phyloP scores from a whole-genome alignment of 2,888 invertebrate species.

The Coleophora deauratella region DNA sequence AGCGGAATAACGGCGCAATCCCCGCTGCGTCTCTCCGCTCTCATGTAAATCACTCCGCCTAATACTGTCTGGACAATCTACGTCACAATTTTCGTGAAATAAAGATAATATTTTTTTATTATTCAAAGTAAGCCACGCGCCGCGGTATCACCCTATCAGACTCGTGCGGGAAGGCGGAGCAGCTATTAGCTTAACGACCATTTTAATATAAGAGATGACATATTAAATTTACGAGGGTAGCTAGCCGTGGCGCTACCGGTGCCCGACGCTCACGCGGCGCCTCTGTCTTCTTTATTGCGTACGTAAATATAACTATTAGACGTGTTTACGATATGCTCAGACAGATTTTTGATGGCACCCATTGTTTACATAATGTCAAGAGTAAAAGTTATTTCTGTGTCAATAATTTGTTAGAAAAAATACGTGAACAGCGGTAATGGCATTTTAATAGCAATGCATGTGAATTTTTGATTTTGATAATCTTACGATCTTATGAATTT shows the following conservation, averaged over 20 bases:
- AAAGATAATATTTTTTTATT: conserved; percentile 35
- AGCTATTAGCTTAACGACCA: conserved; percentile 71
- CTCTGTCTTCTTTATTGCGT: conserved; percentile 65
- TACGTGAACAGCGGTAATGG: conserved; percentile 20
- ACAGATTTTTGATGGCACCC: conserved; percentile 57
- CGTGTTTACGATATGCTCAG: conserved; percentile 55
- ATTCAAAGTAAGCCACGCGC: conserved; percentile 43
- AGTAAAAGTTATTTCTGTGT: conserved; percentile 24
- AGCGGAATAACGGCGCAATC: conserved; percentile 10
- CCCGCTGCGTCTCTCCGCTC: background rate
- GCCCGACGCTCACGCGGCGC: conserved; percentile 52
- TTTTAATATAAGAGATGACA: conserved; percentile 72
- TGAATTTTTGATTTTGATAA: too few species aligned
- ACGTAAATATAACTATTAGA: conserved; percentile 61
- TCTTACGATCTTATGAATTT: too few species aligned
- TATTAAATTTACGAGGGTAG: conserved; percentile 70
- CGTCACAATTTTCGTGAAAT: conserved; percentile 19
- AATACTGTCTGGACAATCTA: conserved; percentile 6
- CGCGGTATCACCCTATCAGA: conserved; percentile 50
- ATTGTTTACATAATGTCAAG: conserved; percentile 14
- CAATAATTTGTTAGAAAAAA: conserved; percentile 21
- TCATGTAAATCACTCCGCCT: conserved; percentile 2
- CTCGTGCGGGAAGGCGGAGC: conserved; percentile 50
- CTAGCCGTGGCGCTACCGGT: conserved; percentile 52
- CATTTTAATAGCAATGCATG: too few species aligned